phyloP scores from a whole-genome alignment of 2,113 vertebrate species.

The Thomomys bottae region DNA sequence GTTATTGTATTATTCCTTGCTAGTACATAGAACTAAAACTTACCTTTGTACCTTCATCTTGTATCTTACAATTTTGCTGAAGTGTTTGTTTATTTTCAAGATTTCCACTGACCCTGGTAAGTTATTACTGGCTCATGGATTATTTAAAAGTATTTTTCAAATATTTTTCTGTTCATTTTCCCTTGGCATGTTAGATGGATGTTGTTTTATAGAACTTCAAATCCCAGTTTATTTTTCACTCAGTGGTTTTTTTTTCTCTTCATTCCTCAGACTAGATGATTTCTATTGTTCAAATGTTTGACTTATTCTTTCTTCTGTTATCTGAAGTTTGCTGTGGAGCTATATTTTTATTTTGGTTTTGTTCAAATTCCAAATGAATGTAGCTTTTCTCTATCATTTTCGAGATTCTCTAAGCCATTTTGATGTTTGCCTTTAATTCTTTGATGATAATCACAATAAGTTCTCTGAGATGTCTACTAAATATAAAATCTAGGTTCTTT shows the following conservation, averaged over 20 bases:
- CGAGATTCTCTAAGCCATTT: not conserved
- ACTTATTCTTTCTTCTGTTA: not conserved
- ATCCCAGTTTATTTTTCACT: not conserved
- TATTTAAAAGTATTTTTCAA: not conserved
- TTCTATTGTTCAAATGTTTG: not conserved
- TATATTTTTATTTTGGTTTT: not conserved
- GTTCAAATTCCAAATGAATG: not conserved
- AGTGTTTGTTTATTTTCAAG: not conserved
- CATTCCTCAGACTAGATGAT: not conserved
- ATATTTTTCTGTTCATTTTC: not conserved
- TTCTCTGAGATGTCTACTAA: not conserved
- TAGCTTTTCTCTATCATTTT: not conserved
- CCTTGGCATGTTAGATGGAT: not conserved
- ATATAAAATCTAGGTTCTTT: not conserved
- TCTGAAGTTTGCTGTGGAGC: not conserved
- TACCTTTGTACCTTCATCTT: not conserved
- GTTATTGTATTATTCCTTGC: not conserved
- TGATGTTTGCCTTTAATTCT: not conserved
- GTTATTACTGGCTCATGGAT: not conserved
- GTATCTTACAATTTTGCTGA: not conserved
- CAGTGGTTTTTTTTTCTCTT: not conserved
- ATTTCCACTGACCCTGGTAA: not conserved
- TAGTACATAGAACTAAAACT: not conserved
- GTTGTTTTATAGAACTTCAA: not conserved
- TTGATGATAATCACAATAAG: not conserved